Base-by-base conservation (phyloP, 2,797 vertebrate species). In the Eremophila alpestris region DNA sequence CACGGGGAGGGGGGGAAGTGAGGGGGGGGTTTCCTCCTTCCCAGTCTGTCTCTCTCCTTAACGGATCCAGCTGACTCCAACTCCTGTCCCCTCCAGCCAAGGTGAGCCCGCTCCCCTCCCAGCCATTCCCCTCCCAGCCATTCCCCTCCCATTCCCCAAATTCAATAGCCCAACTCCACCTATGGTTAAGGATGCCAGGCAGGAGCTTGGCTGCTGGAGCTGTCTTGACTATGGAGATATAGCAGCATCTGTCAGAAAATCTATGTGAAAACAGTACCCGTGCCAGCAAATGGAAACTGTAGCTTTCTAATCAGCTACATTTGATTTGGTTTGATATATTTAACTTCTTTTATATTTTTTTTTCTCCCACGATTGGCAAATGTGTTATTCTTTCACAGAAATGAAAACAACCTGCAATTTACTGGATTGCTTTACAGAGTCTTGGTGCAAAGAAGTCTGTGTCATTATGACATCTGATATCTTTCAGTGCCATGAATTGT, bases 261-360 rank as follows among this genome's bases (percentile, higher is more conserved):
- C 70, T 77, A 67, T 89, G 67, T 82, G 82, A 89, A 93, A 96
- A 80, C 84, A 87, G 59, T n/a, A 11, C 17, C 1, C 0, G 20
- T 87, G 87, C 91, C 95, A 95, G 93, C 85, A 91, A 90, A 93
- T 71, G 65, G 84, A 84, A 74, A 82, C 87, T 46, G 45, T 86
- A 83, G 60, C 86, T 95, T 96, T 93, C 83, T 77, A 94, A 88
- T 95, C 94, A 82, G 83, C 86, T 92, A 94, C 89, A 55, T 97
- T 96, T 96, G 85, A 96, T 95, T 96, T 92, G 65, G 95, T 95
- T 93, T 96, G 89, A 96, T 96, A 88, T 91, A 94, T 96, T 97
- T 96, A 95, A 93, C 91, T 88, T 71, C 29, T 93, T 83, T 92
- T 84, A 86, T 22, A n/a, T 64, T 64, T 68, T 68, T 36, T 40